Percentiles rank a stretch among this genome's conserved stretches.
Conservation (phyloP, 1,140 invertebrate species). For the Vanessa tameamea region DNA sequence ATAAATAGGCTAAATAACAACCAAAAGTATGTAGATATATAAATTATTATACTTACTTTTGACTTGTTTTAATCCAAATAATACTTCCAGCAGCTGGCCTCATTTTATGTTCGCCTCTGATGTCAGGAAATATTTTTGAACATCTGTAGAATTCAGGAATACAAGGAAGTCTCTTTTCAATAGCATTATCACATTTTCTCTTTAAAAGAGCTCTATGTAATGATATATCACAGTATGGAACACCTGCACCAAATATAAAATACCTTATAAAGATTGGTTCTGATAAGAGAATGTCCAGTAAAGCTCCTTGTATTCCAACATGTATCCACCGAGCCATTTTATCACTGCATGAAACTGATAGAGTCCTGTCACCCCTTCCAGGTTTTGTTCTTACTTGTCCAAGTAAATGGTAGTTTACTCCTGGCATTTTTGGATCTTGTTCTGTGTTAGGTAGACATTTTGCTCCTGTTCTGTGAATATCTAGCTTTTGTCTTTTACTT, state of each 20-base stretch:
- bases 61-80: slow-evolving; percentile 51
- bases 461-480: slow-evolving; percentile 93
- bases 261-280: slow-evolving; percentile 86
- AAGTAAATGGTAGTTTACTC: slow-evolving; percentile 85
- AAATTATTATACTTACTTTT: not conserved
- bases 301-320: slow-evolving; percentile 90
- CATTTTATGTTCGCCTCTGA: slow-evolving; percentile 44
- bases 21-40: no score
- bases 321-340: slow-evolving; percentile 95
- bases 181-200: slow-evolving; percentile 34
- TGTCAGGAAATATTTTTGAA: slow-evolving; percentile 51
- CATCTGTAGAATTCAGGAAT: slow-evolving; percentile 57
- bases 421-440: slow-evolving; percentile 81
- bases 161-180: slow-evolving; percentile 46
- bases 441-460: slow-evolving; percentile 86
- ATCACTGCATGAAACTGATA: slow-evolving; percentile 96
- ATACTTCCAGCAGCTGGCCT: slow-evolving; percentile 57
- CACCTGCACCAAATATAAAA: slow-evolving; percentile 86
- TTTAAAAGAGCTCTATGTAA: slow-evolving; percentile 85
- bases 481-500: slow-evolving; percentile 56
- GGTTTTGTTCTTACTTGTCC: slow-evolving; percentile 94
- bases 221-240: slow-evolving; percentile 83
- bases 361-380: slow-evolving; percentile 93
- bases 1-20: no score
- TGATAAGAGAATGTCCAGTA: slow-evolving; percentile 86